Base-by-base conservation (phyloP, 2,888 invertebrate genomes). In the Coecobrya sp. region DNA sequence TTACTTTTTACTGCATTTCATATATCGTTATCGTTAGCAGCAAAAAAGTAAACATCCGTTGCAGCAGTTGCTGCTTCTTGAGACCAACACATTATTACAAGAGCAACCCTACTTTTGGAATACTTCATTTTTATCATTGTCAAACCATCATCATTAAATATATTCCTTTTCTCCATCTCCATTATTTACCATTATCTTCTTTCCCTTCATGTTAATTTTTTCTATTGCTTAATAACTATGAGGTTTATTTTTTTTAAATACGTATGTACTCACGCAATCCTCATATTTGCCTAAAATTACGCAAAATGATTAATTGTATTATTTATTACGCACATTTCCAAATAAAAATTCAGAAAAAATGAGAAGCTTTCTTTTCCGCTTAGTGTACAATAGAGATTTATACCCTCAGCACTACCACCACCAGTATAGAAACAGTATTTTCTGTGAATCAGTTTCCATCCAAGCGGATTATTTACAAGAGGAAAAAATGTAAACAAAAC, bases 401-500 rank as follows among this genome's bases (percentile, higher is more conserved):
- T 13, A 25, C 49, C 45, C 22, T 11, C 42, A 36, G 0, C 8
- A 10, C 73, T 8, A 42, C 22, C 16, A 45, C 49, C 45, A 25
- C 76, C 22, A n/a, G 0, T 42, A 42, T 11, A 73, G 36, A 7
- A 36, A 7, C 2, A 36, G 19, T 42, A 30, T 73, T 19, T 73
- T 73, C 19, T 52, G 22, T 19, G 19, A 52, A 27, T n/a, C 52
- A 52, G 79, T 22, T 42, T 82, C 82, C 82, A 62, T 62, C 62
- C 82, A 62, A 36, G 59, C 62, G 62, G 82, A 82, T 8, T 82
- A 82, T 82, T 82, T 59, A 82, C 82, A 62, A 59, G 59, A 81
- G 55, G 36, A 5, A 81, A n/a, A 82, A 82, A 82, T 19, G 82
- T 82, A 82, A 82, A 82, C 82, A 82, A 82, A 82, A 82, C 22